Percentiles rank a stretch among this genome's conserved stretches.
Conservation (phyloP, 2,113 vertebrate species). For the Verasper variegatus region DNA sequence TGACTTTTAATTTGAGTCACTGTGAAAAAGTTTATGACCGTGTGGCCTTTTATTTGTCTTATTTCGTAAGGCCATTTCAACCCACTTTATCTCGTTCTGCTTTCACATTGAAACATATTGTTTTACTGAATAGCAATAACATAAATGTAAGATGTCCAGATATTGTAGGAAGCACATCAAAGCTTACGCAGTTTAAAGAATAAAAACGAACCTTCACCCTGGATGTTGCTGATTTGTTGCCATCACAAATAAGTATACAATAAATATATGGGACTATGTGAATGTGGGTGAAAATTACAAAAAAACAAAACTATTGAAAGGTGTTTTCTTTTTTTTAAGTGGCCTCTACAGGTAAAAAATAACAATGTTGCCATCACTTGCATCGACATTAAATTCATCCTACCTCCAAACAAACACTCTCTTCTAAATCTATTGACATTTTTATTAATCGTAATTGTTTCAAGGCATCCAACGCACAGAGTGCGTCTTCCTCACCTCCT, state of each 20-base stretch:
- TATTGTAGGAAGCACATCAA: not conserved
- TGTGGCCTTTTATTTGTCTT: not conserved
- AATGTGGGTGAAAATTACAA: no score
- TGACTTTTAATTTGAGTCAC: no score
- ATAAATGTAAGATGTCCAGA: not conserved
- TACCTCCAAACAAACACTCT: no score
- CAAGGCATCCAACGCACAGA: constrained; percentile 2
- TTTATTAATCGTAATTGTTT: constrained; percentile 44
- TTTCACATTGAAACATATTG: not conserved
- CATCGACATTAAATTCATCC: no score
- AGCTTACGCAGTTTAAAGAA: not conserved
- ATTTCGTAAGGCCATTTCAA: not conserved
- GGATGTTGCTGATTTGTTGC: no score
- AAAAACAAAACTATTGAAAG: no score
- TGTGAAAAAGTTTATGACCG: not conserved
- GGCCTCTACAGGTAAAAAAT: no score
- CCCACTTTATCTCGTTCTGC: not conserved
- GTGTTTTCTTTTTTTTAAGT: no score
- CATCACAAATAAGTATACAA: no score
- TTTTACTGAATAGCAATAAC: not conserved
- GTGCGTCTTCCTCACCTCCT: not conserved
- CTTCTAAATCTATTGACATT: constrained; percentile 1
- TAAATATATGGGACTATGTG: no score
- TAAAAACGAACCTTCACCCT: not conserved
- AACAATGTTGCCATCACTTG: no score